Evolutionary conservation across 2,113 vertebrate species (phyloP).

Genomic region (Turnix velox): DNA sequence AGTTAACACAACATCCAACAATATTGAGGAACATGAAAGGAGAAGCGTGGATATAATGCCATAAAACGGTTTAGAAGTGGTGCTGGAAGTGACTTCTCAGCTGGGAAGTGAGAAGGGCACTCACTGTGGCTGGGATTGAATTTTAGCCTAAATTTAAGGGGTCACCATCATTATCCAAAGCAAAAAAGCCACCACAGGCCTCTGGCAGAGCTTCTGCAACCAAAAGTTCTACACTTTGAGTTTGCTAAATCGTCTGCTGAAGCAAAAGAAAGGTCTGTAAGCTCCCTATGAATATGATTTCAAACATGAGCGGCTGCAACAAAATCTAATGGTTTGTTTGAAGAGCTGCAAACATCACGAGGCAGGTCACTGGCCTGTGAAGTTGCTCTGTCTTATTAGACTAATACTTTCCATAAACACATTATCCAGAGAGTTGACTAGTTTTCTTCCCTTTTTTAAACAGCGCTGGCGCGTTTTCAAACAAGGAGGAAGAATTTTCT

Average conservation of each 20-base stretch:
- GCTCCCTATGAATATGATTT: slow-evolving; percentile 52
- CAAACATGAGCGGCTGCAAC: slow-evolving; percentile 28
- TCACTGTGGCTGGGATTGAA: neutral
- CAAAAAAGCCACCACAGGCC: neutral
- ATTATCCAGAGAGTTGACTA: slow-evolving; percentile 38
- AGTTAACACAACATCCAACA: neutral
- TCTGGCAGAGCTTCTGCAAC: neutral
- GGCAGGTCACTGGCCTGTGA: slow-evolving; percentile 15
- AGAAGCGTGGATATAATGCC: neutral
- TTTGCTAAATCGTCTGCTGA: neutral
- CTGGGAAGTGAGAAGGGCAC: too few relatives aligned
- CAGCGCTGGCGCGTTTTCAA: slow-evolving; percentile 43
- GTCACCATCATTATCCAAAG: neutral
- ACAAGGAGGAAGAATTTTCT: slow-evolving; percentile 36
- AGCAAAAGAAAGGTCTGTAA: neutral
- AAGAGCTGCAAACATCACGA: slow-evolving; percentile 37
- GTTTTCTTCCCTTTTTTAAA: slow-evolving; percentile 57
- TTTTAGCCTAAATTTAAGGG: neutral
- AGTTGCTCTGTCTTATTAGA: slow-evolving; percentile 50
- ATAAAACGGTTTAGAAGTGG: neutral
- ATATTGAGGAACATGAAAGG: neutral
- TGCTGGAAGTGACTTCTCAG: neutral
- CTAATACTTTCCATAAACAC: slow-evolving; percentile 65
- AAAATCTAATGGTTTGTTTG: slow-evolving; percentile 53
- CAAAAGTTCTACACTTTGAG: neutral